Base-by-base conservation (phyloP, 2,113 vertebrate species). In the Archocentrus centrarchus region DNA sequence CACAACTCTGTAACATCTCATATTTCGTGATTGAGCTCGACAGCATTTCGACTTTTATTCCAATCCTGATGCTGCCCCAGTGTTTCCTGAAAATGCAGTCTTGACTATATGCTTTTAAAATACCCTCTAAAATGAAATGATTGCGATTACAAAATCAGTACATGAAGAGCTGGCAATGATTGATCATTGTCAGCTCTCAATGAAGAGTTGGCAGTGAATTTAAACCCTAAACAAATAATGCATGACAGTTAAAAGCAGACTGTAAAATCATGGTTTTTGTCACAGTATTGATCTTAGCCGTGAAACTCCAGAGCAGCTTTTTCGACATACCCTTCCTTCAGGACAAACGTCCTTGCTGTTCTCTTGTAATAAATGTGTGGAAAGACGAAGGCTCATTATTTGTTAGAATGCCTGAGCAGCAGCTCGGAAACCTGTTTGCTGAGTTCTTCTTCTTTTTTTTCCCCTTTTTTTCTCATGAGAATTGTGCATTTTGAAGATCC, bases 361-460 rank as follows among this genome's bases (percentile, higher is more conserved):
- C 44, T 24, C 44, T 70, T 66, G 55, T 55, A 22, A 35, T 80
- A 39, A 80, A 85, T 37, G 24, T 5, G 6, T 82, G 41, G 22
- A 60, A 1, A 44, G 59, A 85, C 64, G 24, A 82, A 86, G 32
- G 50, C 85, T 91, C 75, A 76, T 87, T 83, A 87, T 84, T 30
- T 80, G 50, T 62, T 66, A 79, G 20, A 37, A 57, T 14, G 57
- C 58, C 83, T 24, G 58, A 88, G 81, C 70, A 50, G 77, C 78
- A 53, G 68, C 66, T 79, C 53, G 76, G 80, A 82, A 89, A 85
- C 82, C 83, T 83, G 76, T 86, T 88, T 86, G 70, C 73, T 10
- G 53, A 35, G 50, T 37, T 61, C 59, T 77, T 64, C 47, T 79
- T 47, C 6, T 32, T 32, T 32, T 32, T 32, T 32, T 8, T 6